Percentiles rank a stretch among this genome's conserved stretches.
Conservation (phyloP, 37 sponge, comb jelly and placozoan genomes). For the Cladorhizidae sp. region DNA sequence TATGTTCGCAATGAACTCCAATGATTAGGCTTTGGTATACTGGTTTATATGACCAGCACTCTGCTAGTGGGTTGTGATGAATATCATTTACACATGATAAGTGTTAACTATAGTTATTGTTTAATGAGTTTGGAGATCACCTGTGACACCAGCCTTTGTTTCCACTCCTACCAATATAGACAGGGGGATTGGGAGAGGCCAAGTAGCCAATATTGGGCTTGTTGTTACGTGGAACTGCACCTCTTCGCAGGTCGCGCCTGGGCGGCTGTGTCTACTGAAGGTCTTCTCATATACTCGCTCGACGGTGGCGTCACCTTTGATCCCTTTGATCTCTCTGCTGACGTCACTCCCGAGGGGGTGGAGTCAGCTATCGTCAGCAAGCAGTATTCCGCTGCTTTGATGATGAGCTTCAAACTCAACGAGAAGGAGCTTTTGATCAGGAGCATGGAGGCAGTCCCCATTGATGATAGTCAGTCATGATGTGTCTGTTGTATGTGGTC, state of each 20-base stretch:
- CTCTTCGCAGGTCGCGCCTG: constrained; percentile 66
- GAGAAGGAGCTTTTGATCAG: constrained; percentile 52
- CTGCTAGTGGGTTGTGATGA: too few species aligned
- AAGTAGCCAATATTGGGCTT: too few species aligned
- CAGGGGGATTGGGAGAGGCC: too few species aligned
- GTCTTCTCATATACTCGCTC: constrained; percentile 90
- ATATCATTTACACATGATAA: too few species aligned
- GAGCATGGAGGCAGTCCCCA: constrained; percentile 77
- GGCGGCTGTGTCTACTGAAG: constrained; percentile 95
- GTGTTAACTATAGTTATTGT: too few species aligned
- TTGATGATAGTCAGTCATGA: constrained; percentile 46
- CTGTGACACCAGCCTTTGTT: too few species aligned
- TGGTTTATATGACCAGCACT: too few species aligned
- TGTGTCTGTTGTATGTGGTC: neutral
- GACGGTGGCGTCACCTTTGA: constrained; percentile 80
- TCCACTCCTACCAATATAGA: too few species aligned
- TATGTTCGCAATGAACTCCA: too few species aligned
- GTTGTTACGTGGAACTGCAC: too few species aligned
- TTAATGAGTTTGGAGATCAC: too few species aligned
- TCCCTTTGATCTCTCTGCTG: constrained; percentile 83
- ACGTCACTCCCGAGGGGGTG: constrained; percentile 79
- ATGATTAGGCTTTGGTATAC: too few species aligned
- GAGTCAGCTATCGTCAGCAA: constrained; percentile 26
- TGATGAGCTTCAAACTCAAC: constrained; percentile 81
- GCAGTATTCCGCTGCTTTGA: constrained; percentile 57